These are phyloP conservation scores for Graphium colonna DNA, from an alignment of 2,888 invertebrate genomes.

Conservation along the genomic window DNA sequence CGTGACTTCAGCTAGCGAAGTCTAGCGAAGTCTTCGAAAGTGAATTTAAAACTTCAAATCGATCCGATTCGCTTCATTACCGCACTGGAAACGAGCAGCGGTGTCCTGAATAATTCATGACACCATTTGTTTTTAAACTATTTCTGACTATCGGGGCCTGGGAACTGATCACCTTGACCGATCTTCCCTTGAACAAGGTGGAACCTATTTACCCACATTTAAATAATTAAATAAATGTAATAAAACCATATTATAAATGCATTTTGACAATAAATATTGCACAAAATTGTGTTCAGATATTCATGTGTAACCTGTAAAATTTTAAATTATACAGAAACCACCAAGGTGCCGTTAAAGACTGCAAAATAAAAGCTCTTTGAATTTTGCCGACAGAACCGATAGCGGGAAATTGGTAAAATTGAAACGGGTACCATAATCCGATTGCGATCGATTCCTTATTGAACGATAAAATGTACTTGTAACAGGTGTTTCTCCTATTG, in stretches of 20 bases:
- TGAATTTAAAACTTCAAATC: slow-evolving; percentile 6
- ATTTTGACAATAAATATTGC: too few species aligned
- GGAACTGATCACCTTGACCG: background rate
- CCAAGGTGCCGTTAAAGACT: background rate
- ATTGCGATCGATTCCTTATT: slow-evolving; percentile 23
- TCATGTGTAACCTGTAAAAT: too few species aligned
- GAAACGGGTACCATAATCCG: slow-evolving; percentile 27
- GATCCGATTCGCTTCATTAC: slow-evolving; percentile 17
- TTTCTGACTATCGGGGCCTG: background rate
- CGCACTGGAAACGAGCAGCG: slow-evolving; percentile 2
- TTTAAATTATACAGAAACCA: too few species aligned
- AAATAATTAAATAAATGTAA: too few species aligned
- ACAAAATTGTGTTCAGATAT: too few species aligned
- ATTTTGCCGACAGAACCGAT: slow-evolving; percentile 1
- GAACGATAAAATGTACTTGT: slow-evolving; percentile 21
- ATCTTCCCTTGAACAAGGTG: background rate
- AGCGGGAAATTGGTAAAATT: slow-evolving; percentile 27
- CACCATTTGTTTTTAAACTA: background rate
- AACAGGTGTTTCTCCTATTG: background rate
- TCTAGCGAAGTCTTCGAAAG: background rate
- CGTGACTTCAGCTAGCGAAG: too few species aligned
- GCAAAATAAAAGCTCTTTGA: slow-evolving; percentile 5
- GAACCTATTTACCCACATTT: too few species aligned
- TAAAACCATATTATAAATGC: too few species aligned
- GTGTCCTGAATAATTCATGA: slow-evolving; percentile 14